These are phyloP conservation scores for Formica exsecta DNA, from an alignment of 1,140 invertebrate species.

Conservation along the genomic window DNA sequence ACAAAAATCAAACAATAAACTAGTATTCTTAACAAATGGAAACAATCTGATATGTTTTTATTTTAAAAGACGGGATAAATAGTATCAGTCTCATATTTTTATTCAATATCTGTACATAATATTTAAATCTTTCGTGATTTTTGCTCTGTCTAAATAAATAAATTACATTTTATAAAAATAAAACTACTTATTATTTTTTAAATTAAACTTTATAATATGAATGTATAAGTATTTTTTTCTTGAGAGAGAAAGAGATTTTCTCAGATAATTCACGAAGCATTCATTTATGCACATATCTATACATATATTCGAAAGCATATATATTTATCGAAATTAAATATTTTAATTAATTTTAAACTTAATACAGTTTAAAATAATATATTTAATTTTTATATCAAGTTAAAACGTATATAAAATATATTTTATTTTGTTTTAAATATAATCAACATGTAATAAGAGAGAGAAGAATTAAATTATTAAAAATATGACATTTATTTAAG, in stretches of 20 bases:
- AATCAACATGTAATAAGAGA: neutral
- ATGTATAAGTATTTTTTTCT: neutral
- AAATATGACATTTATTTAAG: neutral
- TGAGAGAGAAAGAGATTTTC: neutral
- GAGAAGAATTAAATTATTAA: constrained; percentile 5
- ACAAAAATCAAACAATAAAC: neutral
- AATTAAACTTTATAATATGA: neutral
- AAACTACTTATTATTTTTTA: neutral
- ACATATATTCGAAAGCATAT: too few relatives aligned
- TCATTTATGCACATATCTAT: too few relatives aligned
- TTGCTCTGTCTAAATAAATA: neutral
- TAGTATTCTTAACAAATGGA: neutral
- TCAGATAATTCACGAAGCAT: neutral
- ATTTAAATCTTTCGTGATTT: neutral
- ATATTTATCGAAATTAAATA: too few relatives aligned
- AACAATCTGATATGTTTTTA: neutral
- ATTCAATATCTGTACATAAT: neutral
- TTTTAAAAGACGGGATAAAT: neutral
- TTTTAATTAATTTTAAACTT: too few relatives aligned
- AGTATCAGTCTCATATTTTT: neutral
- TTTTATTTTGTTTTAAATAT: neutral
- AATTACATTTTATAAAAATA: neutral
- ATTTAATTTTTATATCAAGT: neutral
- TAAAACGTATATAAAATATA: neutral
- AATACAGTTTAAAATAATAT: too few relatives aligned